Base-by-base conservation (phyloP, 2,888 invertebrate genomes). In the Drosophila putrida region DNA sequence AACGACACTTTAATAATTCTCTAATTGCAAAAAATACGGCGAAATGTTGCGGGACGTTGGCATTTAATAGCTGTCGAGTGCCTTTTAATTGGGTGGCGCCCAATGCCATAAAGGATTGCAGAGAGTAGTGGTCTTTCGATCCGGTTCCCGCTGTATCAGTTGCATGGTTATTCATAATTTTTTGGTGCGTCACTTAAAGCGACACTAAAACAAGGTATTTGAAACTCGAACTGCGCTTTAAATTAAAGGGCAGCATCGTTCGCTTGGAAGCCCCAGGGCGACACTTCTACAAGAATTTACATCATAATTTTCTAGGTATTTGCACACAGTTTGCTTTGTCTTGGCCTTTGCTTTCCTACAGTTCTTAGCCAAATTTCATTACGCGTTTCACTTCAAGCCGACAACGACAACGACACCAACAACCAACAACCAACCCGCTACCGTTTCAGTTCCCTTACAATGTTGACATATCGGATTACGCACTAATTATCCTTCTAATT, bases 401-500 rank as follows among this genome's bases (percentile, higher is more conserved):
- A 33, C 35, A 44, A 43, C 51, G 25, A 33, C 35, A 44, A 43
- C 58, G 35, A 25, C 47, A 44, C 6, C 47, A 57, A 15, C 47
- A 44, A 5, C 44, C 57, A 15, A 9, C 8, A 36, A 38, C 51
- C 25, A 31, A 31, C 51, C 50, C 41, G 20, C 20, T 20, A 43
- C 33, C 57, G 51, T 63, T 35, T 33, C 44, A 35, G 20, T 35
- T n/a, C 5, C 31, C 39, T 41, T 20, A 25, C 71, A 50, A 70
- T 90, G 88, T 86, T 90, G 90, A 90, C 88, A 86, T 90, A 90
- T 90, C 89, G 90, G 90, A 90, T 90, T 90, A 90, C 90, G 89
- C 88, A 91, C 90, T 90, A 90, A 90, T 90, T 90, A 90, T 90
- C 86, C 88, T 89, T 88, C 90, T 91, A 90, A 90, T 90, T 90